These are phyloP conservation scores for Nomia melanderi DNA, from an alignment of 1,140 invertebrate genomes.

Conservation along the genomic window DNA sequence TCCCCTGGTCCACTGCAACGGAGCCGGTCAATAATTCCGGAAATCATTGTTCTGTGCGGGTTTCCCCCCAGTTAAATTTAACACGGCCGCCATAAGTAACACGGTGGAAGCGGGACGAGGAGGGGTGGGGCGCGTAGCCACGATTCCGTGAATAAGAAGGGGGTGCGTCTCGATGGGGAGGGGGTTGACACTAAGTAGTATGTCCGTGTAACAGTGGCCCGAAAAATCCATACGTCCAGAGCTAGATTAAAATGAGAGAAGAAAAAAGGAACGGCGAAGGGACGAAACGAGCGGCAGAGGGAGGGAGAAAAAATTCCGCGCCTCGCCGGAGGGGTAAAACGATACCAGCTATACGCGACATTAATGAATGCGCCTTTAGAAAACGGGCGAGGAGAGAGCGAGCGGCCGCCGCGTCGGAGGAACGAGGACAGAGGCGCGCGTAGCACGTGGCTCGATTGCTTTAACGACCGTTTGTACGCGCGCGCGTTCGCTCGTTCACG, in stretches of 20 bases:
- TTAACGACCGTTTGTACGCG: conserved; percentile 51
- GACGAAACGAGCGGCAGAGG: too few species aligned
- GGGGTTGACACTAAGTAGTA: conserved; percentile 62
- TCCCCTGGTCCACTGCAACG: neutral
- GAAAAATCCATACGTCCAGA: conserved; percentile 65
- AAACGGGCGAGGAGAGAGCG: neutral
- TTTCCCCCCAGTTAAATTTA: conserved; percentile 64
- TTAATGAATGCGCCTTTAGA: conserved; percentile 60
- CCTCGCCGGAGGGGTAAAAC: conserved; percentile 53
- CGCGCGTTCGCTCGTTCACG: conserved; percentile 34
- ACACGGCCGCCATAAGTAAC: conserved; percentile 57
- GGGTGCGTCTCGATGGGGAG: conserved; percentile 41
- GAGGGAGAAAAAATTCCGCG: conserved; percentile 31
- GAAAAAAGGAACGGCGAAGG: neutral
- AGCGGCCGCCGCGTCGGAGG: neutral
- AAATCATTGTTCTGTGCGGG: conserved; percentile 46
- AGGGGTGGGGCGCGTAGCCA: conserved; percentile 27
- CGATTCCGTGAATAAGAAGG: conserved; percentile 54
- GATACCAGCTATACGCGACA: conserved; percentile 60
- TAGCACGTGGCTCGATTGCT: conserved; percentile 48
- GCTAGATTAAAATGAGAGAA: conserved; percentile 56
- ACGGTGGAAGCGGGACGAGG: conserved; percentile 50
- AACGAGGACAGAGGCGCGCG: conserved; percentile 11
- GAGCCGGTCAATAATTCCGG: conserved; percentile 39
- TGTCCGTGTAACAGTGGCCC: conserved; percentile 58